Percentiles rank a stretch among this genome's conserved stretches.
Evolutionary conservation across 2,888 invertebrate species (phyloP).

Genomic region (Drosophila demipolita): DNA sequence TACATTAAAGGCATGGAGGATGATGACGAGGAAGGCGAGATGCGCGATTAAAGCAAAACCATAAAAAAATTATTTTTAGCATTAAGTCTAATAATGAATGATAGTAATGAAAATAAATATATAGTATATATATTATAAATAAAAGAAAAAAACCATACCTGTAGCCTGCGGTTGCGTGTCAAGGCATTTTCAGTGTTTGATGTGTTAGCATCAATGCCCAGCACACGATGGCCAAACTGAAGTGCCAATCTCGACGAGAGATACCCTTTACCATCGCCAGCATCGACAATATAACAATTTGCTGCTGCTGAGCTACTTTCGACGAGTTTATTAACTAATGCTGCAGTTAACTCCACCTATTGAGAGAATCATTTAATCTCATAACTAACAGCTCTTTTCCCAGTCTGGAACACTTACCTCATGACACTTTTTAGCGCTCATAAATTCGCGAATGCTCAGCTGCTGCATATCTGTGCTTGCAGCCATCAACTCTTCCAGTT

Average conservation of each 20-base stretch:
- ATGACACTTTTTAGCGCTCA: constrained; percentile 92
- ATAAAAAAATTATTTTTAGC: constrained; percentile 11
- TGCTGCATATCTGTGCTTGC: constrained; percentile 21
- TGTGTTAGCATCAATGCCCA: constrained; percentile 92
- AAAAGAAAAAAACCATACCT: constrained; percentile 64
- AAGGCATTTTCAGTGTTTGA: constrained; percentile 89
- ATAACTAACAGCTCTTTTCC: not conserved
- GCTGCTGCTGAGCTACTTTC: constrained; percentile 2
- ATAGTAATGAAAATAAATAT: constrained; percentile 58
- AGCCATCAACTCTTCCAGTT: constrained; percentile 71
- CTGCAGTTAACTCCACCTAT: constrained; percentile 88
- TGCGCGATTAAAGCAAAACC: constrained; percentile 86
- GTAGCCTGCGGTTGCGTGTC: constrained; percentile 84
- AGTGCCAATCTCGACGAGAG: constrained; percentile 91
- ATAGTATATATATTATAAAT: constrained; percentile 55
- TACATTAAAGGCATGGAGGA: constrained; percentile 98
- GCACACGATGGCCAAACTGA: constrained; percentile 89
- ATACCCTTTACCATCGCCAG: constrained; percentile 96
- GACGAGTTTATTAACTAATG: constrained; percentile 86
- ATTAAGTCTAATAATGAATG: constrained; percentile 30
- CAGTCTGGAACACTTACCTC: constrained; percentile 86
- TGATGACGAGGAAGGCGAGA: constrained; percentile 98
- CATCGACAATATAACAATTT: constrained; percentile 88
- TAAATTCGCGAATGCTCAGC: constrained; percentile 88
- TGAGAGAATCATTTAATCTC: not conserved